phyloP scores from a whole-genome alignment of 2,888 invertebrate genomes.

The Melipona beecheii region DNA sequence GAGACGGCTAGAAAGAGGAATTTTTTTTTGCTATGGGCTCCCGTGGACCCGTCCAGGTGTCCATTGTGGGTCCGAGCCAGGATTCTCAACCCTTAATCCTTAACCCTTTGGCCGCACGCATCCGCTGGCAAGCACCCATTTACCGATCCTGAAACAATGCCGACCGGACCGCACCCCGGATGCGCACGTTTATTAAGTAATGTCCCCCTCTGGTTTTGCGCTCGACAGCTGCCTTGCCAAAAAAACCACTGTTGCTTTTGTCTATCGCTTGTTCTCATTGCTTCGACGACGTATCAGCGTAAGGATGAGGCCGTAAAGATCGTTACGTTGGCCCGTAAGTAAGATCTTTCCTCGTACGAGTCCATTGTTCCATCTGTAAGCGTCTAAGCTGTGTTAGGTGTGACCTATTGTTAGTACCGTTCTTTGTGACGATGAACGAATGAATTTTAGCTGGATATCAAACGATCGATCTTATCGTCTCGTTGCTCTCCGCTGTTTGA shows the following conservation, averaged over 20 bases:
- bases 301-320: constrained; percentile 56
- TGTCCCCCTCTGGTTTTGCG: constrained; percentile 74
- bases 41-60: constrained; percentile 77
- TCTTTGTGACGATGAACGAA: not conserved
- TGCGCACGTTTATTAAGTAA: constrained; percentile 80
- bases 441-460: not conserved
- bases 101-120: constrained; percentile 77
- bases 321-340: constrained; percentile 27
- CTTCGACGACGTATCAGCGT: constrained; percentile 58
- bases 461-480: not conserved
- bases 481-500: not conserved
- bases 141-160: constrained; percentile 81
- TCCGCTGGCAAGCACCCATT: constrained; percentile 77
- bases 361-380: not conserved
- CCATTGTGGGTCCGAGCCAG: constrained; percentile 78
- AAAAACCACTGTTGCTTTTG: constrained; percentile 71
- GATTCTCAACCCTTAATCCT: constrained; percentile 78
- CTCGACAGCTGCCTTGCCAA: constrained; percentile 72
- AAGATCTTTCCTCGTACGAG: not conserved
- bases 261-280: constrained; percentile 64
- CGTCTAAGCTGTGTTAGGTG: not conserved
- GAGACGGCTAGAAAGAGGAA: constrained; percentile 65
- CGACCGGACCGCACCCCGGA: constrained; percentile 83
- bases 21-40: constrained; percentile 68
- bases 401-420: not conserved